Evolutionary conservation across 1,140 invertebrate species (phyloP), one percentile per base, ranked within the genome.

Genomic region (Macrostomum lignano): DNA sequence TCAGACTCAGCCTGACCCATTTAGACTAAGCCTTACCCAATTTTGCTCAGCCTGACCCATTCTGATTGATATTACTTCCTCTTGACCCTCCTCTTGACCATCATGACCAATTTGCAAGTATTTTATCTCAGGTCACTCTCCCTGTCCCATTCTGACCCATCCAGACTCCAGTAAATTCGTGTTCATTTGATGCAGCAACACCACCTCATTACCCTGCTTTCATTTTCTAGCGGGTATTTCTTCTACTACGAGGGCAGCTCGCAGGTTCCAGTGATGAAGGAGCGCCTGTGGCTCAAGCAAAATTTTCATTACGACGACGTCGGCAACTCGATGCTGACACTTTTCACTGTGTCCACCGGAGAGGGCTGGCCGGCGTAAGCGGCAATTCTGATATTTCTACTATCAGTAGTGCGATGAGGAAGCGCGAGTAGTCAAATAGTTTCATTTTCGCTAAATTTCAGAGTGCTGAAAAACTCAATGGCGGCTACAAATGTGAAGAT

Each of bases 281-380:
- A 68, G 43, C 66, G 91, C 25, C 61, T 69, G 47, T 98, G 91
- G 91, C 63, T 68, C 42, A 65, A 71, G 34, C 73, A 82, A 52
- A 69, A 70, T 47, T 98, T 98, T 64, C 81, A 96, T 59, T 98
- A 96, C 61, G 86, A 98, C 53, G 84, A 98, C 61, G 86, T 96
- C 21, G 71, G 78, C 38, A 72, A 76, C 36, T 88, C 91, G 6
- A 93, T 96, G 82, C 60, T 98, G 29, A 96, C 91, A 28, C 63
- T 98, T 35, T 98, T 98, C 56, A 86, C 88, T 41, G 91, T 98
- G 28, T 88, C 94, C 56, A 98, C 91, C 17, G 88, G 88, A 44
- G 86, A 94, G 64, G 86, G 86, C 43, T 96, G 84, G 84, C 86
- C 84, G 45, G 70, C 73, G 77, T 84, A 67, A 68, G 72, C 68